Conservation (phyloP, 2,113 vertebrate species). For the Daphoenositta chrysoptera region DNA sequence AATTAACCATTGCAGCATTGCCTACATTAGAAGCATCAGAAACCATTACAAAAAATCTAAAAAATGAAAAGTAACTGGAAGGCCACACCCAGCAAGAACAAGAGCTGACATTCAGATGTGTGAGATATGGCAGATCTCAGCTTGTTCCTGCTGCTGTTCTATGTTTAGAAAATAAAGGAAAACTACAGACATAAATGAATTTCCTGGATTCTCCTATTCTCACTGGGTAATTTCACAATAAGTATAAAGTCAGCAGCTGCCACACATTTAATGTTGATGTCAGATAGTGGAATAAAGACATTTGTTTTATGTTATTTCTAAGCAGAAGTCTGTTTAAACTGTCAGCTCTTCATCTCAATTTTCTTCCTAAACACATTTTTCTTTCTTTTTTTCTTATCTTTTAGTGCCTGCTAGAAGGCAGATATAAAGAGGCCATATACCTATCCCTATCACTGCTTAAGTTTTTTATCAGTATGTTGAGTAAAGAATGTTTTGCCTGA, state of each 20-base stretch:
- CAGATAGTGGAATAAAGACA: not conserved
- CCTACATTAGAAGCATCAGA: not conserved
- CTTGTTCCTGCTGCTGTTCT: not conserved
- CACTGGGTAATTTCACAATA: not conserved
- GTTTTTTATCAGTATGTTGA: not conserved
- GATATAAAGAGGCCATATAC: not conserved
- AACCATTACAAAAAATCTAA: not conserved
- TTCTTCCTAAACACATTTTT: not conserved
- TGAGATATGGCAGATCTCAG: not conserved
- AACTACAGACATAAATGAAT: slow-evolving; percentile 1
- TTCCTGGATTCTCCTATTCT: not conserved
- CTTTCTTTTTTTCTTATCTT: not conserved
- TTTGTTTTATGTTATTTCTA: slow-evolving; percentile 18
- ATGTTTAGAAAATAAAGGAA: not conserved
- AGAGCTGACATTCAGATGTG: not conserved
- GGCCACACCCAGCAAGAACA: not conserved
- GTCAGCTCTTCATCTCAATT: not conserved
- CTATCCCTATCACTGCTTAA: not conserved
- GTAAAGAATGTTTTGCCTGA: not conserved
- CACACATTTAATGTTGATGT: not conserved
- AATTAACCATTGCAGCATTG: not conserved
- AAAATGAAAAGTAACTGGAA: not conserved
- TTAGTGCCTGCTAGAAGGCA: not conserved
- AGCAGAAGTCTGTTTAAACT: not conserved
- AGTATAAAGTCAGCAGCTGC: slow-evolving; percentile 6